phyloP scores from a whole-genome alignment of 2,888 invertebrate genomes.

The Ormyrus rosae region DNA sequence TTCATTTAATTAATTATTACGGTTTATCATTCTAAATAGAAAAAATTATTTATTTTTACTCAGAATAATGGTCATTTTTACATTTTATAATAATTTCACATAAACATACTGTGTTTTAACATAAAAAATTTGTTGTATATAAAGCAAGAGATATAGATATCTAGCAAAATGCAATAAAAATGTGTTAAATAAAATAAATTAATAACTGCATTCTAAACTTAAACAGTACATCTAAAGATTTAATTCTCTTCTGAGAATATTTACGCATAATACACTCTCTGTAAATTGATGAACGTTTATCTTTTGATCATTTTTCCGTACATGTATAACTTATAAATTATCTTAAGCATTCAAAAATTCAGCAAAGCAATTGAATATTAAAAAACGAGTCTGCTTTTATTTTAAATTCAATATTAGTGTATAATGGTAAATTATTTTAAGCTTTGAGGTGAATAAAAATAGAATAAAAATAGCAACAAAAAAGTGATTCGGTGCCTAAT shows the following conservation, averaged over 20 bases:
- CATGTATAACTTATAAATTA: no score
- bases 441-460: slow-evolving; percentile 3
- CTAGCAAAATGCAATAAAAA: no score
- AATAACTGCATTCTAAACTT: background rate
- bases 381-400: no score
- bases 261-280: background rate
- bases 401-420: no score
- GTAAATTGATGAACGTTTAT: no score
- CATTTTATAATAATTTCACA: background rate
- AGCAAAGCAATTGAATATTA: background rate
- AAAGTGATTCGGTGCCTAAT: slow-evolving; percentile 24
- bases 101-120: slow-evolving; percentile 25
- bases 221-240: background rate
- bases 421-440: no score
- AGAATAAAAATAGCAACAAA: slow-evolving; percentile 28
- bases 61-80: background rate
- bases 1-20: background rate
- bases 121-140: slow-evolving; percentile 2
- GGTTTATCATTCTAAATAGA: slow-evolving; percentile 11
- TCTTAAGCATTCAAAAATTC: no score
- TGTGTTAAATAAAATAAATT: background rate
- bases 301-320: no score
- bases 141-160: background rate
- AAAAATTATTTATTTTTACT: slow-evolving; percentile 19
- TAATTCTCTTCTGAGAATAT: slow-evolving; percentile 5